These are phyloP conservation scores for Xylota segnis DNA, from an alignment of 2,888 invertebrate genomes.

Conservation along the genomic window DNA sequence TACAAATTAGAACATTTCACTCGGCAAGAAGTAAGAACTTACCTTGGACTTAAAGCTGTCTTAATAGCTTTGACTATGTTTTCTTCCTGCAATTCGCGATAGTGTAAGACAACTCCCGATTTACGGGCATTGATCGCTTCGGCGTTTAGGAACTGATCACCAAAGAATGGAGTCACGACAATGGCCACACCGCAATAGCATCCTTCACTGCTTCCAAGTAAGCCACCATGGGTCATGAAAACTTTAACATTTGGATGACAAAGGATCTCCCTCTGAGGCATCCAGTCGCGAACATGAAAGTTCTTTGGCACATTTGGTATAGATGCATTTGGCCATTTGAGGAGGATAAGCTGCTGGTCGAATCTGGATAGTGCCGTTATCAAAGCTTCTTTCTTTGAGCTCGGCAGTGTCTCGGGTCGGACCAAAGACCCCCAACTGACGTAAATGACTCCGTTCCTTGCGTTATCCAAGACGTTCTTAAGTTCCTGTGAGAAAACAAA, in stretches of 20 bases:
- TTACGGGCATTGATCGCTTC: slow-evolving; percentile 85
- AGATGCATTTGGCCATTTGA: slow-evolving; percentile 88
- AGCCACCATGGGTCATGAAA: slow-evolving; percentile 90
- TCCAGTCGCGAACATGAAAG: slow-evolving; percentile 87
- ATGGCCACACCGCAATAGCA: slow-evolving; percentile 87
- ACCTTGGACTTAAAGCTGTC: slow-evolving; percentile 81
- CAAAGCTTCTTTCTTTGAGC: slow-evolving; percentile 85
- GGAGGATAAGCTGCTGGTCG: slow-evolving; percentile 86
- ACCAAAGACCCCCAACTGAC: slow-evolving; percentile 90
- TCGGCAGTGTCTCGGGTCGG: slow-evolving; percentile 86
- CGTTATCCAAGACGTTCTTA: slow-evolving; percentile 85
- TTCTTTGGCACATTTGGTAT: slow-evolving; percentile 86
- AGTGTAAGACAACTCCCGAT: slow-evolving; percentile 85
- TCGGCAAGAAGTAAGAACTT: neutral
- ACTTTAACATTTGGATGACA: slow-evolving; percentile 89
- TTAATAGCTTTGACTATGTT: slow-evolving; percentile 85
- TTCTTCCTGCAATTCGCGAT: slow-evolving; percentile 84
- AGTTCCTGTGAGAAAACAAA: slow-evolving; percentile 81
- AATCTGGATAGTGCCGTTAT: slow-evolving; percentile 86
- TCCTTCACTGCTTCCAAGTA: slow-evolving; percentile 88
- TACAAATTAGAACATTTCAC: neutral
- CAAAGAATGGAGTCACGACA: slow-evolving; percentile 88
- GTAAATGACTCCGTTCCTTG: slow-evolving; percentile 87
- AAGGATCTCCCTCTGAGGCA: slow-evolving; percentile 89
- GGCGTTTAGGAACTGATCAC: slow-evolving; percentile 87